These are phyloP conservation scores for Sarcophaga subvicina DNA, from an alignment of 2,888 invertebrate genomes.

Conservation along the genomic window DNA sequence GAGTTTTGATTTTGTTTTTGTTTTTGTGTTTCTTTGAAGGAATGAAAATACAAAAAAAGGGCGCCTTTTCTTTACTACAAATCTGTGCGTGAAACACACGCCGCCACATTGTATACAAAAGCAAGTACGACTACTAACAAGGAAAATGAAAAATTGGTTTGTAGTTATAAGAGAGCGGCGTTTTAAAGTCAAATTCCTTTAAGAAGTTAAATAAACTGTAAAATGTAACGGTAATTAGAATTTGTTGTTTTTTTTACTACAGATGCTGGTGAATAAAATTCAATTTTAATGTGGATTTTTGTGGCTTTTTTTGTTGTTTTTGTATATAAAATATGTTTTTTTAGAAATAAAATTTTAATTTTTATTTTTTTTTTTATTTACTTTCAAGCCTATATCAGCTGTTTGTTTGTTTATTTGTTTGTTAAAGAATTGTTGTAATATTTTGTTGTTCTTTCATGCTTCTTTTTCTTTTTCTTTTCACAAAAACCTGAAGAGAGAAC, in stretches of 20 bases:
- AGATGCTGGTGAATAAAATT: no score
- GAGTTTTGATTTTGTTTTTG: constrained; percentile 15
- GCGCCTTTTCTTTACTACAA: constrained; percentile 55
- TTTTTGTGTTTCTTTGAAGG: no score
- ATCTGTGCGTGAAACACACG: neutral
- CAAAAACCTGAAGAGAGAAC: neutral
- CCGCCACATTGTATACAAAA: constrained; percentile 6
- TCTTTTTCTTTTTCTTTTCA: neutral
- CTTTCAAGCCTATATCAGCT: neutral
- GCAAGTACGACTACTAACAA: neutral
- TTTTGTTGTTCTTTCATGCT: neutral
- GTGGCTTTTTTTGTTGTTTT: no score
- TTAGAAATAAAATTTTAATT: neutral
- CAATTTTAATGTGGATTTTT: no score
- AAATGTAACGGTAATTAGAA: neutral
- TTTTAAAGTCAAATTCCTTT: constrained; percentile 3
- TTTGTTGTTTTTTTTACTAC: no score
- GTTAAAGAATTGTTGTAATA: neutral
- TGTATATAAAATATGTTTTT: neutral
- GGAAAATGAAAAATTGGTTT: no score
- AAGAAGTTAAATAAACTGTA: constrained; percentile 2
- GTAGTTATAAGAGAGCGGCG: no score
- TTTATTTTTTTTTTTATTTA: neutral
- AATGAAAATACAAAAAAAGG: constrained; percentile 39
- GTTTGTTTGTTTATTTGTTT: neutral